Conservation (phyloP, 2,888 invertebrate species). For the Reticulitermes lucifugus region DNA sequence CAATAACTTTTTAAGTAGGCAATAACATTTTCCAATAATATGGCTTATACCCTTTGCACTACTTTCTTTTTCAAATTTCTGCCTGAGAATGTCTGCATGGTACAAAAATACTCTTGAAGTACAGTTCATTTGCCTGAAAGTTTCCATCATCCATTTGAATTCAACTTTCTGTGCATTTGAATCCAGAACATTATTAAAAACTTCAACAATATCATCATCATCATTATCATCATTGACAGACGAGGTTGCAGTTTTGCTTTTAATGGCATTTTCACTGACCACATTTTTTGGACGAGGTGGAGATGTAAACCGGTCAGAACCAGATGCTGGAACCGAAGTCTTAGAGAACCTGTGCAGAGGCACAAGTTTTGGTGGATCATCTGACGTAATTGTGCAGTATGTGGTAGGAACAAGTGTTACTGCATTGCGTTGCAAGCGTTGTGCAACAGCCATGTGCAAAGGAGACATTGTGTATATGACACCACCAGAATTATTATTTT, state of each 20-base stretch:
- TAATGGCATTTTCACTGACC: too few relatives aligned
- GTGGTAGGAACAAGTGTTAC: not conserved
- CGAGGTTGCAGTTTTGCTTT: too few relatives aligned
- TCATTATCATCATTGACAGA: not conserved
- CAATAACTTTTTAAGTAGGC: not conserved
- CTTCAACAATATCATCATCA: slow-evolving; percentile 5
- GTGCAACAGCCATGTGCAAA: not conserved
- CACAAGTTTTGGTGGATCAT: not conserved
- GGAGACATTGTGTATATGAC: not conserved
- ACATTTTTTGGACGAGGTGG: too few relatives aligned
- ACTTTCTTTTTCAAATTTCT: not conserved
- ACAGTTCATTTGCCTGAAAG: not conserved
- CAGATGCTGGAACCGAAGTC: not conserved
- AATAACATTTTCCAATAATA: not conserved
- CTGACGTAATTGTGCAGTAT: not conserved
- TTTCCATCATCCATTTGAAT: not conserved
- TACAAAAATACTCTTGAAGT: not conserved
- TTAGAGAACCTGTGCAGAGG: not conserved
- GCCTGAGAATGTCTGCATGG: not conserved
- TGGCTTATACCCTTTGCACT: not conserved
- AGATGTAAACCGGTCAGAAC: not conserved
- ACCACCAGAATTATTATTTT: not conserved
- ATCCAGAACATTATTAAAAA: not conserved
- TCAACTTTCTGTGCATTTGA: not conserved
- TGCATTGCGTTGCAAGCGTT: too few relatives aligned